These are phyloP conservation scores for Tipula vernalis DNA, from an alignment of 2,888 invertebrate genomes.

Conservation along the genomic window DNA sequence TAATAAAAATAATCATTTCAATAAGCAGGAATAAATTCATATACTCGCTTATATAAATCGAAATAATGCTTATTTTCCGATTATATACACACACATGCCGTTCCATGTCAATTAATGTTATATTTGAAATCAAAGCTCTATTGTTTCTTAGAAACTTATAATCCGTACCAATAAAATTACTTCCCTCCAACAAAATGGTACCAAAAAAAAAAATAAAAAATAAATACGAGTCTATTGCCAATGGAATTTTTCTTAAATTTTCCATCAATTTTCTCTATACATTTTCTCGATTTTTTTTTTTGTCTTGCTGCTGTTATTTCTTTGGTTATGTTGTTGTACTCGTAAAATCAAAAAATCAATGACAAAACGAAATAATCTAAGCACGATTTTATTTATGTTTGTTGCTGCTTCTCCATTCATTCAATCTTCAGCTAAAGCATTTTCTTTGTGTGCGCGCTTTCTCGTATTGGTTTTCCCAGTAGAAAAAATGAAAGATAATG, in stretches of 20 bases:
- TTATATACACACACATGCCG: not conserved
- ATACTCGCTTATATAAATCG: not conserved
- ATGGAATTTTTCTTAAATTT: not conserved
- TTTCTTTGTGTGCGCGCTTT: not conserved
- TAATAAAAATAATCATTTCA: not conserved
- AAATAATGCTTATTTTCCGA: not conserved
- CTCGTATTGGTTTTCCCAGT: not conserved
- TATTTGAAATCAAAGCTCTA: not conserved
- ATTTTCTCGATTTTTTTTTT: not conserved
- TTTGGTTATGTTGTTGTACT: not conserved
- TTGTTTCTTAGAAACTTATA: not conserved
- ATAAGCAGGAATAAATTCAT: not conserved
- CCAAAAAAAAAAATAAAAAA: not conserved
- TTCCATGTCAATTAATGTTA: not conserved
- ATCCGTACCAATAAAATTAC: not conserved
- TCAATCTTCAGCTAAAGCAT: not conserved
- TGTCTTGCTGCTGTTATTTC: not conserved
- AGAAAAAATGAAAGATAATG: not conserved
- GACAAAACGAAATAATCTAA: not conserved
- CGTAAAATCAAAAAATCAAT: not conserved
- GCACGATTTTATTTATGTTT: not conserved
- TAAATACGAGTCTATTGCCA: not conserved
- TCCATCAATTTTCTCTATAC: not conserved
- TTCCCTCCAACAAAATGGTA: not conserved
- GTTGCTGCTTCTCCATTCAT: not conserved